These are phyloP conservation scores for Thalassophryne amazonica DNA, from an alignment of 2,797 vertebrate genomes.

Conservation along the genomic window DNA sequence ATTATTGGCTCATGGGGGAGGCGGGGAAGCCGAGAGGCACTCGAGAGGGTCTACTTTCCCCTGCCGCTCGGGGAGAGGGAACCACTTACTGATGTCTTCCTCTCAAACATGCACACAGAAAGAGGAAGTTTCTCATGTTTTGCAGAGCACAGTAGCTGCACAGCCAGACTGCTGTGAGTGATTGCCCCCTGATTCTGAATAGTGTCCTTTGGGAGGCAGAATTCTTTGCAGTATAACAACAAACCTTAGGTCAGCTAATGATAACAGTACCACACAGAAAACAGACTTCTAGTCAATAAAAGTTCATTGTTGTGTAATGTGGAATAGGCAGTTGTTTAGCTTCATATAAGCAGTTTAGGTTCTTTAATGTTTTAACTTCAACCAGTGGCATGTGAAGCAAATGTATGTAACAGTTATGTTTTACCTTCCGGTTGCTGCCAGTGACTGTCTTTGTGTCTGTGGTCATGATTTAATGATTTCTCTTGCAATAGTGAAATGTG, in stretches of 20 bases:
- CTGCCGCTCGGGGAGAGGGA: constrained; percentile 66
- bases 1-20: constrained; percentile 70
- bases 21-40: constrained; percentile 72
- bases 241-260: constrained; percentile 53
- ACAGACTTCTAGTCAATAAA: constrained; percentile 13
- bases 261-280: constrained; percentile 44
- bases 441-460: constrained; percentile 62
- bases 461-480: constrained; percentile 71
- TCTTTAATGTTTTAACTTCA: not conserved
- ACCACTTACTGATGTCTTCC: constrained; percentile 71
- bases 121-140: constrained; percentile 77
- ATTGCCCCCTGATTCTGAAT: constrained; percentile 63
- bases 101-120: constrained; percentile 59
- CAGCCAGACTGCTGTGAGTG: constrained; percentile 60
- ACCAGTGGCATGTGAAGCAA: constrained; percentile 14
- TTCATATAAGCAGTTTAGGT: too few species aligned
- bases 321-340: too few species aligned
- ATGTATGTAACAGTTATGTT: constrained; percentile 26
- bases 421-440: constrained; percentile 48
- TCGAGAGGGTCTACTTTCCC: constrained; percentile 75
- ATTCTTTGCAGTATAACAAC: constrained; percentile 62
- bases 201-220: constrained; percentile 57
- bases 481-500: constrained; percentile 72
- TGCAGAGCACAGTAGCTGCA: constrained; percentile 66
- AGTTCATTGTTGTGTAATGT: constrained; percentile 2